Evolutionary conservation across 2,888 invertebrate species (phyloP).

Genomic region (Apamea monoglypha): DNA sequence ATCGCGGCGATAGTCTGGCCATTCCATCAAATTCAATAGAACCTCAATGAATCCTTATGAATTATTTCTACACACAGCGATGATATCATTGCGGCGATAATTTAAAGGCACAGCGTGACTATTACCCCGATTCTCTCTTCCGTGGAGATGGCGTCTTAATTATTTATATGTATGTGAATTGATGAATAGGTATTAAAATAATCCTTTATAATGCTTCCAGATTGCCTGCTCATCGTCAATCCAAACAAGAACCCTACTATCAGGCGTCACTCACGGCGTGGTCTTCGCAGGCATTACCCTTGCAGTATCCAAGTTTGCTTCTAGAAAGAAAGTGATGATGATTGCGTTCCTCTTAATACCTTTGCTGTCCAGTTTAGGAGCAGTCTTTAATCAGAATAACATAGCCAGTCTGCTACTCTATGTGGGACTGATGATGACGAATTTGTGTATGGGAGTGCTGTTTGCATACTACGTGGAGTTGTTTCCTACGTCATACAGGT

Average conservation of each 20-base stretch:
- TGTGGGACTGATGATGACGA: slow-evolving; percentile 68
- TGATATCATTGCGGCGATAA: neutral
- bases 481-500: slow-evolving; percentile 60
- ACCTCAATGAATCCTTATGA: neutral
- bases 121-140: too few species aligned
- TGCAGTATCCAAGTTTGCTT: slow-evolving; percentile 60
- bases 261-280: slow-evolving; percentile 59
- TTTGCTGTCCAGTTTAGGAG: slow-evolving; percentile 58
- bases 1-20: neutral
- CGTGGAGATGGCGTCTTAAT: neutral
- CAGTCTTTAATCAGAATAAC: slow-evolving; percentile 62
- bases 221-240: slow-evolving; percentile 47
- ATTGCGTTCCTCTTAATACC: slow-evolving; percentile 61
- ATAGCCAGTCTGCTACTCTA: slow-evolving; percentile 66
- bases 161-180: neutral
- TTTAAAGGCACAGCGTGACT: neutral
- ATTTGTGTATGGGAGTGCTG: slow-evolving; percentile 66
- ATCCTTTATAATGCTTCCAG: slow-evolving; percentile 19
- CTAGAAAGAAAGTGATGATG: slow-evolving; percentile 67
- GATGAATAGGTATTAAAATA: neutral
- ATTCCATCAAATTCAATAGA: neutral
- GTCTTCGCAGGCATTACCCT: slow-evolving; percentile 63
- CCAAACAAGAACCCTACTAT: slow-evolving; percentile 48
- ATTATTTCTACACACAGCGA: neutral
- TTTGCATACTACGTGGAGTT: slow-evolving; percentile 67